Evolutionary conservation across 2,113 vertebrate species (phyloP).

Genomic region (Hirundichthys speculiger): DNA sequence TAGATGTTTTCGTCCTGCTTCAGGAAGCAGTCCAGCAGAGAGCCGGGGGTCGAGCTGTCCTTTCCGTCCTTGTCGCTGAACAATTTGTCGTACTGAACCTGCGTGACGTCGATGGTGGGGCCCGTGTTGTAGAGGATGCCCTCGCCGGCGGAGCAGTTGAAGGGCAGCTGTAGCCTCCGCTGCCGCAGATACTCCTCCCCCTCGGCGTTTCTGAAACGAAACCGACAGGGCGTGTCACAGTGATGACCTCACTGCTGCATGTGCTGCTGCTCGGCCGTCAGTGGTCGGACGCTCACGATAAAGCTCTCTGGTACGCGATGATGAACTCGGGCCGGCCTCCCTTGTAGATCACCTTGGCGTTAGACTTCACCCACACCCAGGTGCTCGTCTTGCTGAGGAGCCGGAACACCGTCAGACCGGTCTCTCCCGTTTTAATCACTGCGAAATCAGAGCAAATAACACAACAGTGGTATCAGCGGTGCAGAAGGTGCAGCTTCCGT

Average conservation of each 20-base stretch:
- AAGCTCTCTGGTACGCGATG: constrained; percentile 76
- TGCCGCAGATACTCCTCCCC: constrained; percentile 84
- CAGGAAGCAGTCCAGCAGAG: constrained; percentile 79
- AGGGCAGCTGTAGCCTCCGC: constrained; percentile 80
- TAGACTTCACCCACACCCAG: constrained; percentile 88
- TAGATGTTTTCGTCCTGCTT: constrained; percentile 77
- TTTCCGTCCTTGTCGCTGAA: constrained; percentile 1
- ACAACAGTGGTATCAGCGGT: no score
- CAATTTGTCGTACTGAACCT: constrained; percentile 58
- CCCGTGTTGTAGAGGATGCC: constrained; percentile 77
- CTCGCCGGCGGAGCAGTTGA: constrained; percentile 82
- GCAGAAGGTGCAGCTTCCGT: no score
- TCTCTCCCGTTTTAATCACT: constrained; percentile 88
- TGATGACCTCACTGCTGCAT: not conserved
- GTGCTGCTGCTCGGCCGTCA: not conserved
- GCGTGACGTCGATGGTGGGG: constrained; percentile 60
- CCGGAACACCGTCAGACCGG: constrained; percentile 79
- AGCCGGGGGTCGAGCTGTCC: constrained; percentile 43
- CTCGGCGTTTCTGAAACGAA: constrained; percentile 78
- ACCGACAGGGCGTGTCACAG: not conserved
- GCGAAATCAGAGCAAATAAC: not conserved
- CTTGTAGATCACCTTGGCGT: constrained; percentile 82
- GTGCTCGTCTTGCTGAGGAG: constrained; percentile 79
- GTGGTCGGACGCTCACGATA: constrained; percentile 77
- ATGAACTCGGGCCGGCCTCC: constrained; percentile 83